Conservation (phyloP, 2,797 vertebrate species). For the Diplodus sargus region DNA sequence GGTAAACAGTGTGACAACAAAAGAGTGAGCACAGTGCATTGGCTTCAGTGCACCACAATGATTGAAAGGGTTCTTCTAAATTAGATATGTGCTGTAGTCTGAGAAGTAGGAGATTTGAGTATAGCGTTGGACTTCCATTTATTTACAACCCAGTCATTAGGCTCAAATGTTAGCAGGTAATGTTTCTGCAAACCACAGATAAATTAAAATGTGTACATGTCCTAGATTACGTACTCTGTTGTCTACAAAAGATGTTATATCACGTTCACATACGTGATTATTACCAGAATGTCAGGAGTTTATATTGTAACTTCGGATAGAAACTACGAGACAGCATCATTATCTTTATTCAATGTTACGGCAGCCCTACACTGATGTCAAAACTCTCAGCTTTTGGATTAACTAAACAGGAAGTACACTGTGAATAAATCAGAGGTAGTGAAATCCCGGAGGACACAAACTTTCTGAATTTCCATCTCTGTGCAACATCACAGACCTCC, state of each 20-base stretch:
- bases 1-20: background rate
- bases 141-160: no score
- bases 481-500: conserved; percentile 14
- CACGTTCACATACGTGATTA: no score
- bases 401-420: background rate
- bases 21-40: background rate
- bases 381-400: background rate
- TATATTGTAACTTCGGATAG: background rate
- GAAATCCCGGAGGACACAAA: conserved; percentile 30
- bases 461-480: conserved; percentile 4
- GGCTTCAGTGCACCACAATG: background rate
- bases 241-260: no score
- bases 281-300: background rate
- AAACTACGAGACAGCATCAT: background rate
- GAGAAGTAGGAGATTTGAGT: background rate
- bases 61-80: background rate
- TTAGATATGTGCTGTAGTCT: background rate
- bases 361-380: background rate
- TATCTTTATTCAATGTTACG: background rate
- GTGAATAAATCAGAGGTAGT: conserved; percentile 13
- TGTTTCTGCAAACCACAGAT: no score
- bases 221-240: no score
- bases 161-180: no score
- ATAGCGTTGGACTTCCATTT: background rate
- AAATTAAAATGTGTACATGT: no score